Conservation (phyloP, 2,888 invertebrate species). For the Ichneumoninae sp. region DNA sequence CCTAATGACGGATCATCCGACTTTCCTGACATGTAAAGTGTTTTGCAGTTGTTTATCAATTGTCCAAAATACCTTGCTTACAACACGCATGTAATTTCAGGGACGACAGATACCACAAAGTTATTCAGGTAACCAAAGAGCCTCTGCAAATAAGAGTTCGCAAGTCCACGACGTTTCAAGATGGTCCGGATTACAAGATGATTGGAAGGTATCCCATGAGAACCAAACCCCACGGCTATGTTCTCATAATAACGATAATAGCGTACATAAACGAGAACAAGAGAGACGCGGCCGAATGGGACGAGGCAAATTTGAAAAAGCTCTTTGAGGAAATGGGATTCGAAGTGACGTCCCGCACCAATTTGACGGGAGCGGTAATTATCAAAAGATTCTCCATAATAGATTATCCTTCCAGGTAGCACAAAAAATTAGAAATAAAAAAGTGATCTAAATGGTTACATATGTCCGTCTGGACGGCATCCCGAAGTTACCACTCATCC, state of each 20-base stretch:
- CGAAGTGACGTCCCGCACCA: constrained; percentile 67
- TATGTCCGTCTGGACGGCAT: too few relatives aligned
- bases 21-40: background rate
- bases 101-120: constrained; percentile 70
- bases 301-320: constrained; percentile 75
- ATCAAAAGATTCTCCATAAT: constrained; percentile 2
- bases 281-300: constrained; percentile 75
- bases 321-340: constrained; percentile 82
- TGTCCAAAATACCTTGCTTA: background rate
- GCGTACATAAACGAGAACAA: constrained; percentile 60
- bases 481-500: too few relatives aligned
- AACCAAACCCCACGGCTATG: constrained; percentile 80
- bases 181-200: constrained; percentile 63
- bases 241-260: constrained; percentile 80
- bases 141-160: constrained; percentile 76
- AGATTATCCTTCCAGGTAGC: background rate
- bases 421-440: background rate
- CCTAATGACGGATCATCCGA: constrained; percentile 10
- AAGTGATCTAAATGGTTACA: too few relatives aligned
- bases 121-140: constrained; percentile 65
- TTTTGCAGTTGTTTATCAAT: background rate
- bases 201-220: constrained; percentile 80
- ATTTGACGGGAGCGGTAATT: constrained; percentile 77
- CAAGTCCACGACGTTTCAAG: constrained; percentile 76
- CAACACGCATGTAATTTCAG: constrained; percentile 47